phyloP scores from a whole-genome alignment of 1,140 invertebrate species.

The Saccostrea glomerata region DNA sequence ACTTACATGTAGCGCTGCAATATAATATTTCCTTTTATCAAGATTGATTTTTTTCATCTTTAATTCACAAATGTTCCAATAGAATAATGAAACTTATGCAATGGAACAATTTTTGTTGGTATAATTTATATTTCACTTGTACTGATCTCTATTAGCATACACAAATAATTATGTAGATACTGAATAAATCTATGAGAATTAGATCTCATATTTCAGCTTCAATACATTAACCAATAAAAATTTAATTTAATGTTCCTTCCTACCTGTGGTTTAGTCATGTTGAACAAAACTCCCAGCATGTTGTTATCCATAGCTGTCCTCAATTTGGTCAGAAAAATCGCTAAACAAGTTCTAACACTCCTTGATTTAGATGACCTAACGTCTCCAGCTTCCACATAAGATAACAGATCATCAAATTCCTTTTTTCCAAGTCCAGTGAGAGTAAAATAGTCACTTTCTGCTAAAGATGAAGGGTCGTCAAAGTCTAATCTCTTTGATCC shows the following conservation, averaged over 20 bases:
- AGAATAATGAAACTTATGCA: too few relatives aligned
- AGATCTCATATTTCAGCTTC: not conserved
- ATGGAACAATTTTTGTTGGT: too few relatives aligned
- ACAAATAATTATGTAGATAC: too few relatives aligned
- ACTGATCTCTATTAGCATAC: too few relatives aligned
- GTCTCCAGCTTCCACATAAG: not conserved
- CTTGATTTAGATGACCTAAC: not conserved
- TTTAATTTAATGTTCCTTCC: not conserved
- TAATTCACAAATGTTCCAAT: not conserved
- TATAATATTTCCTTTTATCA: too few relatives aligned
- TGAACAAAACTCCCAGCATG: not conserved
- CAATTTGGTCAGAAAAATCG: constrained; percentile 35
- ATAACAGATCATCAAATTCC: constrained; percentile 22
- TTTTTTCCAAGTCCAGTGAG: not conserved
- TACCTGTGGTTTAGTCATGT: constrained; percentile 35
- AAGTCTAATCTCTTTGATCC: constrained; percentile 28
- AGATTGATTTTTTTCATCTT: not conserved
- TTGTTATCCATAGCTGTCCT: constrained; percentile 22
- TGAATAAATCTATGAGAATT: not conserved
- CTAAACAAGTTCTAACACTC: not conserved
- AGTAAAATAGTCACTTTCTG: constrained; percentile 20
- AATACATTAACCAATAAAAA: not conserved
- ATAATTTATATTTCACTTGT: too few relatives aligned
- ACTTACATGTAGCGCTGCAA: too few relatives aligned
- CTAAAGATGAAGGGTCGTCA: not conserved